Conservation (phyloP, 2,113 vertebrate genomes). For the Elaphurus davidianus region DNA sequence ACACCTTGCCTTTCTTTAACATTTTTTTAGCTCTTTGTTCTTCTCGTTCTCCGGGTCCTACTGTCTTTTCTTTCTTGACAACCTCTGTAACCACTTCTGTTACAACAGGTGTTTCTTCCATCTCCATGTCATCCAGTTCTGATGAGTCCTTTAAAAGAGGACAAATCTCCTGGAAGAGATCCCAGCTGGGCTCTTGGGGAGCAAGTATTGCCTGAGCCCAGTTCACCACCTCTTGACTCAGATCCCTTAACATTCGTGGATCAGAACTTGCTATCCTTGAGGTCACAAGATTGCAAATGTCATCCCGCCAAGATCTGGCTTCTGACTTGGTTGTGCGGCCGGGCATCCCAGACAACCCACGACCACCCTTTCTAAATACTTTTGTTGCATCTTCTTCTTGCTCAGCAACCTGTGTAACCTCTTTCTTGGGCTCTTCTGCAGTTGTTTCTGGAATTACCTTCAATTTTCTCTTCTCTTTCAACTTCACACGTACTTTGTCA, state of each 20-base stretch:
- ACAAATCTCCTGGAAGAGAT: conserved; percentile 30
- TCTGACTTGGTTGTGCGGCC: background rate
- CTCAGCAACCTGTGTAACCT: background rate
- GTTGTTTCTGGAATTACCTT: background rate
- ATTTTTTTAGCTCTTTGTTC: background rate
- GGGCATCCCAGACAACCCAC: background rate
- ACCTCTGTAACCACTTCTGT: background rate
- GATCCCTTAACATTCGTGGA: conserved; percentile 17
- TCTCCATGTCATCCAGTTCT: background rate
- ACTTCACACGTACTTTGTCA: background rate
- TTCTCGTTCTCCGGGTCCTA: background rate
- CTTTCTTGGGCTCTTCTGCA: background rate
- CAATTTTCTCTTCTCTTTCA: background rate
- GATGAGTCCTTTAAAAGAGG: background rate
- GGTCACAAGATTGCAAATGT: conserved; percentile 55
- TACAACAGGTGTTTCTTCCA: background rate
- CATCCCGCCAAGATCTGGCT: conserved; percentile 37
- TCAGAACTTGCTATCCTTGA: conserved; percentile 37
- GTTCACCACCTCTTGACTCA: conserved; percentile 54
- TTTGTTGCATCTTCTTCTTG: background rate
- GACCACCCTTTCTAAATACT: background rate
- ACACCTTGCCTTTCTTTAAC: background rate
- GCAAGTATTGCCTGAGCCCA: conserved; percentile 22
- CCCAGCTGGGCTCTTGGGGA: conserved; percentile 35
- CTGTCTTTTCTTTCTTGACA: background rate